A percentile compares a stretch with the other conserved stretches of the same genome.
These are phyloP conservation scores for Promerops cafer DNA, from an alignment of 2,113 vertebrate genomes.

Conservation along the genomic window DNA sequence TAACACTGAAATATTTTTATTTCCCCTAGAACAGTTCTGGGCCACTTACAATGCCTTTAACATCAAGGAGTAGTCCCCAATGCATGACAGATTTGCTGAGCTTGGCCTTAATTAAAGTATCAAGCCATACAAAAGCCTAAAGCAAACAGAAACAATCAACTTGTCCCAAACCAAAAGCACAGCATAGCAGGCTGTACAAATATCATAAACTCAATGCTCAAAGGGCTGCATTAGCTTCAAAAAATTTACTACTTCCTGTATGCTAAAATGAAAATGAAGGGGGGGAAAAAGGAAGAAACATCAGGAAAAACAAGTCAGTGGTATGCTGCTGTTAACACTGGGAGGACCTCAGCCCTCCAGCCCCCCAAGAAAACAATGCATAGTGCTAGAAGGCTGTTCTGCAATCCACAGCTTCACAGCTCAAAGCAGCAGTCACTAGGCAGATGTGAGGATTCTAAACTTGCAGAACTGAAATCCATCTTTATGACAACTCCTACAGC, in stretches of 20 bases:
- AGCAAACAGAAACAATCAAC: not conserved
- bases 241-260: not conserved
- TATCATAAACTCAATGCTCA: not conserved
- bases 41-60: not conserved
- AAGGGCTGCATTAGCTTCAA: not conserved
- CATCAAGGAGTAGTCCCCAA: not conserved
- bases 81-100: not conserved
- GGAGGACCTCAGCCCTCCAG: not conserved
- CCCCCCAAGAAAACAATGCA: not conserved
- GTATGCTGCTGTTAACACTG: not conserved
- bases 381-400: not conserved
- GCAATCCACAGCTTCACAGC: not conserved
- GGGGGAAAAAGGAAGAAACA: fast-evolving
- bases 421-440: not conserved
- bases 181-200: not conserved
- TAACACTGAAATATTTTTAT: not conserved
- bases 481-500: not conserved
- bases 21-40: not conserved
- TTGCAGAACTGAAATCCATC: not conserved
- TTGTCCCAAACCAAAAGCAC: not conserved
- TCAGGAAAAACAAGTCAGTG: not conserved
- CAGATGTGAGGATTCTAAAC: not conserved
- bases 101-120: not conserved
- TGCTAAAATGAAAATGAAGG: not conserved
- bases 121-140: not conserved